Percentiles rank a stretch among this genome's conserved stretches.
These are phyloP conservation scores for Neoitamus cyanurus DNA, from an alignment of 2,888 invertebrate genomes.

Conservation along the genomic window DNA sequence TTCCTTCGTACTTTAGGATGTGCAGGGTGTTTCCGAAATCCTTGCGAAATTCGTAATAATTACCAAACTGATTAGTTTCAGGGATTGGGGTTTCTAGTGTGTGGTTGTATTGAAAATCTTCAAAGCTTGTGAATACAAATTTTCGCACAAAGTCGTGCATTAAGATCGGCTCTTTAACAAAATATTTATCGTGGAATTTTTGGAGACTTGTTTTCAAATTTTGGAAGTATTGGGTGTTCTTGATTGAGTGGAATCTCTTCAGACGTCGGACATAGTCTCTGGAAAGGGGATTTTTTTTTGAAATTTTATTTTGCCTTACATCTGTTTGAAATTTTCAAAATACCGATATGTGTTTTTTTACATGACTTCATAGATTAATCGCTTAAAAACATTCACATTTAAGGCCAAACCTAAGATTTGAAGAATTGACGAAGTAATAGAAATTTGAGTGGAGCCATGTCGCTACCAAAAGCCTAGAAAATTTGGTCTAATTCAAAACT, in stretches of 20 bases:
- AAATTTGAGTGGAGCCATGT: too few species aligned
- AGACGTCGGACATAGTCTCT: not conserved
- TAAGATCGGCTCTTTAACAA: not conserved
- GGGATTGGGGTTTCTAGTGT: not conserved
- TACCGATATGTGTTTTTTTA: too few species aligned
- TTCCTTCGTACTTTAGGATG: not conserved
- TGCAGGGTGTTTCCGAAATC: conserved; percentile 17
- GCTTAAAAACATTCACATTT: too few species aligned
- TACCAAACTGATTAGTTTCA: not conserved
- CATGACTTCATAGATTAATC: too few species aligned
- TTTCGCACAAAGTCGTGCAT: not conserved
- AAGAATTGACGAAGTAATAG: too few species aligned
- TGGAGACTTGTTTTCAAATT: not conserved
- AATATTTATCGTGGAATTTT: not conserved
- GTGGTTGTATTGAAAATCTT: not conserved
- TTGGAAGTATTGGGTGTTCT: not conserved
- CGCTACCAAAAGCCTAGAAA: too few species aligned
- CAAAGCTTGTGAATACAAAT: not conserved
- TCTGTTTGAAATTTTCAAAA: too few species aligned
- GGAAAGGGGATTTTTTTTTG: too few species aligned
- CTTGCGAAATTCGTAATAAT: conserved; percentile 26
- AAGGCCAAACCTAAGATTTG: too few species aligned
- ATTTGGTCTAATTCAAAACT: too few species aligned
- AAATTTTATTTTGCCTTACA: too few species aligned
- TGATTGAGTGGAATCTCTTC: not conserved